Conservation (phyloP, 2,888 invertebrate genomes). For the Hoplodrina blanda region DNA sequence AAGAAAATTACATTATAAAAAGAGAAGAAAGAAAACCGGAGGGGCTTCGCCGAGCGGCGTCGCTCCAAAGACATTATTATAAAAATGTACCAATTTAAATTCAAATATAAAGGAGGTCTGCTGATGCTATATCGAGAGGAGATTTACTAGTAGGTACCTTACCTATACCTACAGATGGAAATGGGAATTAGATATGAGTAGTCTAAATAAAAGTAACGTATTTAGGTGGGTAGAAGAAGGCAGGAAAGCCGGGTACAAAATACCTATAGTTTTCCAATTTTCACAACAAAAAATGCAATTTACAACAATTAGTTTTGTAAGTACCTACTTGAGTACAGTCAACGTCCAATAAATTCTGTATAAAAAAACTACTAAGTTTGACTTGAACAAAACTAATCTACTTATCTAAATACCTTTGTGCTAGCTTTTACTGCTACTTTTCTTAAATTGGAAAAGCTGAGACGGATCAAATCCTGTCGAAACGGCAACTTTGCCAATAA, state of each 20-base stretch:
- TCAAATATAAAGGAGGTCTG: constrained; percentile 81
- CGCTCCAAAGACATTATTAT: constrained; percentile 84
- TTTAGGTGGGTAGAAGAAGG: no score
- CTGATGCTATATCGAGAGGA: constrained; percentile 67
- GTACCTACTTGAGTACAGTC: not conserved
- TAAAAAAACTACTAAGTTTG: constrained; percentile 49
- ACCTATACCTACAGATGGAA: constrained; percentile 22
- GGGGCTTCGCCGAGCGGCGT: constrained; percentile 78
- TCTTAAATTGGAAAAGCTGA: constrained; percentile 87
- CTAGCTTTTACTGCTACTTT: constrained; percentile 80
- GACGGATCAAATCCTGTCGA: constrained; percentile 79
- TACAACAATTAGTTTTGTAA: no score
- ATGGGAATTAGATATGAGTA: constrained; percentile 16
- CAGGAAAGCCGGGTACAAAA: no score
- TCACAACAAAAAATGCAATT: no score
- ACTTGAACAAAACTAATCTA: constrained; percentile 64
- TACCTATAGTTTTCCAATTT: no score
- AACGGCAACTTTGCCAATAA: constrained; percentile 85
- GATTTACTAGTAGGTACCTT: constrained; percentile 63
- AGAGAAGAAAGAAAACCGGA: constrained; percentile 77
- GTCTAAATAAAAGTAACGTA: no score
- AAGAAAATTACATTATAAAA: constrained; percentile 89
- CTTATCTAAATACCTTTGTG: constrained; percentile 66
- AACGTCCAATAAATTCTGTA: constrained; percentile 20
- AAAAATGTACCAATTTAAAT: constrained; percentile 88